phyloP scores from a whole-genome alignment of 2,797 vertebrate species.

The Lindbergichthys nudifrons region DNA sequence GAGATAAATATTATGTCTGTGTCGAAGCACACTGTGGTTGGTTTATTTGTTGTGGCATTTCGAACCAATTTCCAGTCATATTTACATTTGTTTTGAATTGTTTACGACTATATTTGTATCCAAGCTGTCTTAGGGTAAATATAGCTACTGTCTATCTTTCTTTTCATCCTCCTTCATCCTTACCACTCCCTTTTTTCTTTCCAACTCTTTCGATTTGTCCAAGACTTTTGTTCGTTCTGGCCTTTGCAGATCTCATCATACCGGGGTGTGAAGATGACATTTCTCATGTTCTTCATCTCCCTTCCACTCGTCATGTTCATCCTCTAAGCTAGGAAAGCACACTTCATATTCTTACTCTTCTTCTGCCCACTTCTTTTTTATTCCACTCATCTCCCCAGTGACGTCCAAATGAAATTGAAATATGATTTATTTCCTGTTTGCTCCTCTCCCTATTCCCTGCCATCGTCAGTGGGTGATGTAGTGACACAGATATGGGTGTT shows the following conservation, averaged over 20 bases:
- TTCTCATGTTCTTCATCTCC: background rate
- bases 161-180: too few relatives aligned
- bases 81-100: background rate
- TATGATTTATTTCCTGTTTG: constrained; percentile 12
- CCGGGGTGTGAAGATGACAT: background rate
- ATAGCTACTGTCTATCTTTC: background rate
- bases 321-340: background rate
- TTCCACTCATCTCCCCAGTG: background rate
- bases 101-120: background rate
- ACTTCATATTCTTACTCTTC: background rate
- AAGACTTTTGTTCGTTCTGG: background rate
- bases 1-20: background rate
- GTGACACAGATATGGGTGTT: constrained; percentile 55
- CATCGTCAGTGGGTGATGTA: constrained; percentile 37
- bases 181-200: background rate
- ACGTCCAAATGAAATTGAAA: constrained; percentile 4
- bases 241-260: background rate
- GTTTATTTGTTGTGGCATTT: background rate
- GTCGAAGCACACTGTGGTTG: background rate
- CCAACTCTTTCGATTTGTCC: background rate
- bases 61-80: background rate
- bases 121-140: background rate
- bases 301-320: background rate
- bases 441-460: background rate
- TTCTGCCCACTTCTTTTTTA: background rate